phyloP scores from a whole-genome alignment of 2,888 invertebrate species.

The Aquatica leii region DNA sequence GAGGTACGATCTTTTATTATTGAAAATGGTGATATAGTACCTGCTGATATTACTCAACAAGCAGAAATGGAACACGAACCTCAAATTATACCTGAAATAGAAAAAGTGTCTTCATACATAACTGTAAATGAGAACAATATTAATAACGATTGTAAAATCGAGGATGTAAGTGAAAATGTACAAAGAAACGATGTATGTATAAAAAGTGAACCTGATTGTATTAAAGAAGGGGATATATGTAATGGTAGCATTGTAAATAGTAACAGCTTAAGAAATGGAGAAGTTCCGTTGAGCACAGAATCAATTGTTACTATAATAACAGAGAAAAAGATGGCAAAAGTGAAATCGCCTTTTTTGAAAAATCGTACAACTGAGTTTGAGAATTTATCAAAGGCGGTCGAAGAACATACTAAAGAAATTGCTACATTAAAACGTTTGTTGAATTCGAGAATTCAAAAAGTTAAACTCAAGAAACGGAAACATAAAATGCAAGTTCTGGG shows the following conservation, averaged over 20 bases:
- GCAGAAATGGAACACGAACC: neutral
- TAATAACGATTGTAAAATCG: neutral
- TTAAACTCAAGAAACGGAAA: conserved; percentile 27
- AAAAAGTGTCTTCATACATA: too few species aligned
- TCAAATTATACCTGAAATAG: neutral
- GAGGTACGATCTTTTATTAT: conserved; percentile 54
- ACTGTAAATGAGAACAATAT: neutral
- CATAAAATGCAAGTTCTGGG: conserved; percentile 45
- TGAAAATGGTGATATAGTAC: conserved; percentile 53
- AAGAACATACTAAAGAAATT: conserved; percentile 54
- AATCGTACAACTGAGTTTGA: too few species aligned
- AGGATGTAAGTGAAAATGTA: neutral
- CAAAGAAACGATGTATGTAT: neutral
- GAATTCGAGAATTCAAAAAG: conserved; percentile 39
- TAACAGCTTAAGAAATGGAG: too few species aligned
- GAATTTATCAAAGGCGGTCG: conserved; percentile 28
- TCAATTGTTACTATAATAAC: neutral
- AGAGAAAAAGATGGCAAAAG: neutral
- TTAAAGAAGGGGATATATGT: neutral
- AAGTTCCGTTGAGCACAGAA: too few species aligned
- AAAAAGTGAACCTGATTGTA: neutral
- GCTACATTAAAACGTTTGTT: conserved; percentile 53
- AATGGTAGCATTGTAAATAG: too few species aligned
- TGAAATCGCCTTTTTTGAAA: too few species aligned
- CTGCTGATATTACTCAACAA: conserved; percentile 30